Percentiles rank a stretch among this genome's conserved stretches.
Conservation (phyloP, 2,888 invertebrate genomes). For the Phrixothrix hirtus region DNA sequence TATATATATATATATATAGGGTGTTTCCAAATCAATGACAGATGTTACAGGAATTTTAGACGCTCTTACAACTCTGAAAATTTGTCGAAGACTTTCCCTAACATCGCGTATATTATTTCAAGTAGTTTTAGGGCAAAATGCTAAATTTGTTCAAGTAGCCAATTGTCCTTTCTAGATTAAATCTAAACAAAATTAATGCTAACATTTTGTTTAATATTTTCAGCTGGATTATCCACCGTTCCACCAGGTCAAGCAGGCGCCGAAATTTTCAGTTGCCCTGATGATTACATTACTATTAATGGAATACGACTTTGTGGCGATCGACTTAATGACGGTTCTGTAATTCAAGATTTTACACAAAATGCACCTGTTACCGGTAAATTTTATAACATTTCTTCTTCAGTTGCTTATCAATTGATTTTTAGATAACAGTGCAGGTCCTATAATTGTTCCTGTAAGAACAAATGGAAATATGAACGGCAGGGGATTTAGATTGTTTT, state of each 20-base stretch:
- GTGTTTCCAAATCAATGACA: too few species aligned
- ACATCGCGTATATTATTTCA: too few species aligned
- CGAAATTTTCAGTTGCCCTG: conserved; percentile 75
- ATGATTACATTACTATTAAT: conserved; percentile 72
- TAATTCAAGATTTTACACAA: conserved; percentile 64
- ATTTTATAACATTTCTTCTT: too few species aligned
- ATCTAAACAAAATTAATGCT: too few species aligned
- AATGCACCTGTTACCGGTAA: conserved; percentile 73
- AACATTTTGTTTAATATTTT: conserved; percentile 22
- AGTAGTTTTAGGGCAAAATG: too few species aligned
- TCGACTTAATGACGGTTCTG: conserved; percentile 70
- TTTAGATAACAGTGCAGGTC: conserved; percentile 69
- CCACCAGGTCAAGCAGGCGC: conserved; percentile 73
- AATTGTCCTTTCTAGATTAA: too few species aligned
- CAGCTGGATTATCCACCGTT: conserved; percentile 66
- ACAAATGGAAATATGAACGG: conserved; percentile 68
- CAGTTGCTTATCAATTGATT: too few species aligned
- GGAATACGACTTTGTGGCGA: conserved; percentile 75
- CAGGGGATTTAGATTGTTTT: conserved; percentile 70
- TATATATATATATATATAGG: too few species aligned
- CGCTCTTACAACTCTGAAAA: too few species aligned
- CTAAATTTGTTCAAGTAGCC: too few species aligned
- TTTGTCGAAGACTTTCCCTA: too few species aligned
- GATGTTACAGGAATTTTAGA: too few species aligned
- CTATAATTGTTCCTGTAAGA: conserved; percentile 70